These are phyloP conservation scores for Ephydatia muelleri DNA, from an alignment of 37 sponge, comb jelly and placozoan genomes.

Conservation along the genomic window DNA sequence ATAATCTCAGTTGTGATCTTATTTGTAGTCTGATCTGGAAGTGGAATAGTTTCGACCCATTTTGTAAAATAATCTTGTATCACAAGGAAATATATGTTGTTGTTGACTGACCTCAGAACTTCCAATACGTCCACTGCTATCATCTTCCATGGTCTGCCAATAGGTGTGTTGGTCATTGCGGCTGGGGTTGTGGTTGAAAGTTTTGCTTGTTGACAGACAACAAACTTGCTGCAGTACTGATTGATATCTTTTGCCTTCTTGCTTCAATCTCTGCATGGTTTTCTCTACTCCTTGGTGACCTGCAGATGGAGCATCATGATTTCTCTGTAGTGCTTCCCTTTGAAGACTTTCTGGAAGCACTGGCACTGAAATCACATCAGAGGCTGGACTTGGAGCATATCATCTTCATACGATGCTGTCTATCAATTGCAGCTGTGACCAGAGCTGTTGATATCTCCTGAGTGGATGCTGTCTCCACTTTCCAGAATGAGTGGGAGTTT, in stretches of 20 bases:
- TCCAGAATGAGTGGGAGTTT: no score
- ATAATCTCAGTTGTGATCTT: slow-evolving; percentile 19
- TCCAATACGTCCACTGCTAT: slow-evolving; percentile 53
- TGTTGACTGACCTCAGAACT: slow-evolving; percentile 34
- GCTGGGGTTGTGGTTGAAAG: slow-evolving; percentile 9
- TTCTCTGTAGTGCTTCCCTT: neutral
- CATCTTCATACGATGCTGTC: no score
- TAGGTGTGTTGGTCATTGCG: slow-evolving; percentile 23
- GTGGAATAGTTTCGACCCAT: slow-evolving; percentile 59
- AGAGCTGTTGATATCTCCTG: no score
- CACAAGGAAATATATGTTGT: slow-evolving; percentile 51
- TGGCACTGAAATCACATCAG: no score
- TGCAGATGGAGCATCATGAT: slow-evolving; percentile 28
- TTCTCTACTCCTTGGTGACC: slow-evolving; percentile 64
- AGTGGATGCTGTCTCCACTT: no score
- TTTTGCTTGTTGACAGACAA: slow-evolving; percentile 36
- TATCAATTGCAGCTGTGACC: no score
- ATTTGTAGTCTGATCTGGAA: slow-evolving; percentile 46
- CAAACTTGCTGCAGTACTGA: slow-evolving; percentile 39
- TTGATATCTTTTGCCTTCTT: slow-evolving; percentile 31
- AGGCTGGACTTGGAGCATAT: no score
- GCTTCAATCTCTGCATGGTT: slow-evolving; percentile 39
- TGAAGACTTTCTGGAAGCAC: slow-evolving; percentile 26
- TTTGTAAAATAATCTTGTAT: slow-evolving; percentile 63
- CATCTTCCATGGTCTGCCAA: slow-evolving; percentile 54